A percentile compares a stretch with the other conserved stretches of the same genome.
Conservation (phyloP, 2,888 invertebrate species). For the Acanthosepion pharaonis region DNA sequence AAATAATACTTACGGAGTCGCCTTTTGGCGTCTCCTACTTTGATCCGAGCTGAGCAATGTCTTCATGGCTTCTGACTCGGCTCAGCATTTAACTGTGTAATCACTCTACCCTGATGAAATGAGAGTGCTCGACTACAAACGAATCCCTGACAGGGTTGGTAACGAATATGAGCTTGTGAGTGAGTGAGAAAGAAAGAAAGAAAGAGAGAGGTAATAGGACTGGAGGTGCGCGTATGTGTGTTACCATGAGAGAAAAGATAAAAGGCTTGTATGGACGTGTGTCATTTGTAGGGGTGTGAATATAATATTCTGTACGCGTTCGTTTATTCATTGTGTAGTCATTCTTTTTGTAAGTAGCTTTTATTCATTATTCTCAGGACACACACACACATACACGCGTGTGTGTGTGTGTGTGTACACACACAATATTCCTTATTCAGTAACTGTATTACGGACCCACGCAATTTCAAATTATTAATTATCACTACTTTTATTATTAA, state of each 20-base stretch:
- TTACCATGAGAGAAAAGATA: not conserved
- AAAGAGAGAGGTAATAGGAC: not conserved
- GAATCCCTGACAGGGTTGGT: not conserved
- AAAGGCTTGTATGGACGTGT: not conserved
- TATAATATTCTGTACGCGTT: not conserved
- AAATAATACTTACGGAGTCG: not conserved
- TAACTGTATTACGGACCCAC: not conserved
- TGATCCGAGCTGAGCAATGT: not conserved
- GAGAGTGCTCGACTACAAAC: not conserved
- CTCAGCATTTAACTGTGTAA: not conserved
- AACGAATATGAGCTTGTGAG: not conserved
- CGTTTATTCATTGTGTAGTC: not conserved
- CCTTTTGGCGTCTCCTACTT: not conserved
- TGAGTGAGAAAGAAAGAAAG: not conserved
- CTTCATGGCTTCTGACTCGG: constrained; percentile 18
- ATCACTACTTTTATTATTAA: not conserved
- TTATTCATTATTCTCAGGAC: not conserved
- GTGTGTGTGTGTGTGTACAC: too few species aligned
- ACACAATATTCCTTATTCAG: too few species aligned
- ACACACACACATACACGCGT: too few species aligned
- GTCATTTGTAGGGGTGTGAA: not conserved
- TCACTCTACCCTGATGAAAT: not conserved
- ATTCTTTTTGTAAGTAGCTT: not conserved
- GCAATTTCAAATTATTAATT: not conserved
- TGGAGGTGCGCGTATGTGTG: not conserved